Evolutionary conservation across 2,113 vertebrate genomes (phyloP).

Genomic region (Junco hyemalis): DNA sequence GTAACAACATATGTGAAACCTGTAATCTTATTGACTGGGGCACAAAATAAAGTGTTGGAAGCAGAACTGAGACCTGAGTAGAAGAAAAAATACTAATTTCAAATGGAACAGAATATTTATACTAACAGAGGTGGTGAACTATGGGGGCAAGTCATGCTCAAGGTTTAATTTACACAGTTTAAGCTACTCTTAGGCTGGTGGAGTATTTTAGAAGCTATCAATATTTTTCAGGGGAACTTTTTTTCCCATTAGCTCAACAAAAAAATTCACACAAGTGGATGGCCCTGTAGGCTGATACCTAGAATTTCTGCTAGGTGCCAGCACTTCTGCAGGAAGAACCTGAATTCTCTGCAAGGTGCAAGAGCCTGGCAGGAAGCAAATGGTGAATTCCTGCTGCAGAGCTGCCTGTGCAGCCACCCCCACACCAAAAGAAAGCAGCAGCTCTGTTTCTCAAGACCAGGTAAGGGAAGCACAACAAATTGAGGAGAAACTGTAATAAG

Average conservation of each 20-base stretch:
- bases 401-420: neutral
- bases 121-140: neutral
- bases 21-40: too few relatives aligned
- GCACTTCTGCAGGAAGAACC: neutral
- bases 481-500: slow-evolving; percentile 7
- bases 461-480: neutral
- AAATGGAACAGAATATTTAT: neutral
- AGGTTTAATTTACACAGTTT: neutral
- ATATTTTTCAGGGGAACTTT: neutral
- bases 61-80: neutral
- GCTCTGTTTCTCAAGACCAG: neutral
- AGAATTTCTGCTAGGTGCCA: neutral
- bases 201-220: neutral
- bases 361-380: neutral
- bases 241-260: neutral
- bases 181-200: neutral
- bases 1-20: neutral
- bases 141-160: neutral
- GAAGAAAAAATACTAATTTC: neutral
- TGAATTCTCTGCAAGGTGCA: neutral
- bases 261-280: neutral
- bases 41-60: neutral
- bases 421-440: neutral
- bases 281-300: neutral
- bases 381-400: neutral